A percentile compares a stretch with the other conserved stretches of the same genome.
phyloP scores from a whole-genome alignment of 2,888 invertebrate species.

The Hesperia comma region DNA sequence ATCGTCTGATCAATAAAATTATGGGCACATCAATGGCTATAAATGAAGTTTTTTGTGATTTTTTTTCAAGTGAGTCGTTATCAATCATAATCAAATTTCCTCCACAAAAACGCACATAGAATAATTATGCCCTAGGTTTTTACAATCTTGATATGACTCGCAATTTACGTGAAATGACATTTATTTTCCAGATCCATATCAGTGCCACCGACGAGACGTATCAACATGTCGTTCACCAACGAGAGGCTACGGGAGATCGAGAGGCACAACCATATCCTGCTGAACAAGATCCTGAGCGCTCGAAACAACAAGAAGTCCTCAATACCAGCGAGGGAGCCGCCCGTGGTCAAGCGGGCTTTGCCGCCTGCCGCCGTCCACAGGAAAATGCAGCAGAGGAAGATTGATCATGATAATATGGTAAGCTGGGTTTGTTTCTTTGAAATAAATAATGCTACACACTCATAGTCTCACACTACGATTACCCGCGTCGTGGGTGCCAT shows the following conservation, averaged over 20 bases:
- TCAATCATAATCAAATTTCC: no score
- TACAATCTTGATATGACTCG: no score
- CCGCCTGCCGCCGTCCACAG: conserved; percentile 80
- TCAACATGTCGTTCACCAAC: conserved; percentile 84
- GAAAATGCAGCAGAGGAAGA: conserved; percentile 81
- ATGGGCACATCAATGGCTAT: no score
- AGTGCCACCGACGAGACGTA: conserved; percentile 59
- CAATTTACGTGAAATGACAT: no score
- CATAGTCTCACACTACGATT: no score
- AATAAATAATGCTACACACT: no score
- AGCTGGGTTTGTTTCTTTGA: conserved; percentile 39
- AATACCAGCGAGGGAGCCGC: conserved; percentile 58
- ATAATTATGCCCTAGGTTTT: no score
- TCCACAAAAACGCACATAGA: no score
- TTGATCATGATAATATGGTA: conserved; percentile 84
- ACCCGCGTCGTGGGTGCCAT: no score
- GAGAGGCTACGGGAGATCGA: conserved; percentile 85
- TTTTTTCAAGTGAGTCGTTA: no score
- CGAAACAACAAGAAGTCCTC: conserved; percentile 67
- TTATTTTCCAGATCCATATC: conserved; percentile 59
- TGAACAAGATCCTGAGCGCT: conserved; percentile 82
- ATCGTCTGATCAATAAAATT: no score
- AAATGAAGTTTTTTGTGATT: no score
- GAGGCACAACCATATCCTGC: conserved; percentile 83
- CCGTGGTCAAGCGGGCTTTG: conserved; percentile 49